These are phyloP conservation scores for Nipponacmea schrenckii DNA, from an alignment of 2,888 invertebrate genomes.

Conservation along the genomic window DNA sequence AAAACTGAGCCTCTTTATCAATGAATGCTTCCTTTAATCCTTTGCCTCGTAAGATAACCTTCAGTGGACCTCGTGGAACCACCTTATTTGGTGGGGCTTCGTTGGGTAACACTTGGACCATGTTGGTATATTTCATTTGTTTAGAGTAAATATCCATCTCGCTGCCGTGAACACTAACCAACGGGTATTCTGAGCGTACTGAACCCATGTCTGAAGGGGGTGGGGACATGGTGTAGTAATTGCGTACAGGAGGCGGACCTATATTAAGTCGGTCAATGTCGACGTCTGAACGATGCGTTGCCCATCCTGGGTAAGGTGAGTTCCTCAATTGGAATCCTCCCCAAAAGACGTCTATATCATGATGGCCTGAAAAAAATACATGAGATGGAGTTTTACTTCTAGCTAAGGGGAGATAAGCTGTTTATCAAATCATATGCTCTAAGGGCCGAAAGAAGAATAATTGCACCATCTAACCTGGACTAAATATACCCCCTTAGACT, in stretches of 20 bases:
- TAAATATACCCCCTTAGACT: too few species aligned
- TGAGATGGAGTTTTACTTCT: background rate
- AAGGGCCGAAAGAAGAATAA: too few species aligned
- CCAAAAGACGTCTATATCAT: constrained; percentile 55
- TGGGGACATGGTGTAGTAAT: constrained; percentile 1
- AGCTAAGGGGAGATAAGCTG: too few species aligned
- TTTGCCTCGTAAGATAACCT: constrained; percentile 50
- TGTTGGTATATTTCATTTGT: background rate
- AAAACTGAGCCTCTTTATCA: constrained; percentile 48
- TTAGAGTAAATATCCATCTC: background rate
- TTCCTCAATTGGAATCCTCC: constrained; percentile 46
- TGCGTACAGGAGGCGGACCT: constrained; percentile 36
- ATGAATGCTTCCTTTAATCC: constrained; percentile 54
- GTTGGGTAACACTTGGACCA: background rate
- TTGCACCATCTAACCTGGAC: too few species aligned
- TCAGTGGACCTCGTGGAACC: constrained; percentile 23
- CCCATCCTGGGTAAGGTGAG: constrained; percentile 50
- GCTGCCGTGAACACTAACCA: constrained; percentile 1
- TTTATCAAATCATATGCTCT: too few species aligned
- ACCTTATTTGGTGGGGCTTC: background rate
- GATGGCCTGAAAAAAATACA: constrained; percentile 40
- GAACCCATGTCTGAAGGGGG: background rate
- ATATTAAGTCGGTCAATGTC: constrained; percentile 13
- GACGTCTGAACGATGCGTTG: constrained; percentile 37
- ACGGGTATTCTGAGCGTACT: constrained; percentile 2